These are phyloP conservation scores for Malthinus seriepunctatus DNA, from an alignment of 2,888 invertebrate genomes.

Conservation along the genomic window DNA sequence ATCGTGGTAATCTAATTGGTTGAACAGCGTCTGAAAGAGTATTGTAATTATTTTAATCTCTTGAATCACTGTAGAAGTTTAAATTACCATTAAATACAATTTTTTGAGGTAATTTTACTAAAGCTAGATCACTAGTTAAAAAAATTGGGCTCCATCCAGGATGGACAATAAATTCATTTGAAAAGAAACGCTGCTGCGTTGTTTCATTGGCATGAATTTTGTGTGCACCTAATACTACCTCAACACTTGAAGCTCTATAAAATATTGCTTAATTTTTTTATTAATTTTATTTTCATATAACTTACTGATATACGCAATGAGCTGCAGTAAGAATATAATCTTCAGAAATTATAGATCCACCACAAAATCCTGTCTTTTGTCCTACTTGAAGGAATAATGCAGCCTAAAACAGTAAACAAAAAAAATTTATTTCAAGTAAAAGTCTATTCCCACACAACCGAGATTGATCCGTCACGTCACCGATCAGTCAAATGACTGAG, in stretches of 20 bases:
- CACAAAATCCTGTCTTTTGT: constrained; percentile 3
- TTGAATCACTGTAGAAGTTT: background rate
- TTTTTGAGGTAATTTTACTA: constrained; percentile 50
- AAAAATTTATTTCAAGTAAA: background rate
- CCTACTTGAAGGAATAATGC: constrained; percentile 3
- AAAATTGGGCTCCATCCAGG: constrained; percentile 44
- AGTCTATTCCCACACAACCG: background rate
- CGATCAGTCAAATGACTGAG: no score
- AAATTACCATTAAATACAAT: constrained; percentile 50
- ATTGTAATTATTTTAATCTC: background rate
- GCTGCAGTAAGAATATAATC: constrained; percentile 5
- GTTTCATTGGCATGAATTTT: constrained; percentile 43
- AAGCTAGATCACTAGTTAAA: constrained; percentile 53
- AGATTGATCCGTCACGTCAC: no score
- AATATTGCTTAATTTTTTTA: background rate
- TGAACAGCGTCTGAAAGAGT: background rate
- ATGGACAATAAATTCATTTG: constrained; percentile 42
- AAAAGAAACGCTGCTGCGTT: constrained; percentile 43
- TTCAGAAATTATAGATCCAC: constrained; percentile 9
- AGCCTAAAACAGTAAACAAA: constrained; percentile 1
- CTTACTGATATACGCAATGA: constrained; percentile 4
- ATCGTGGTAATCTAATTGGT: constrained; percentile 7
- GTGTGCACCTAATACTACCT: constrained; percentile 42
- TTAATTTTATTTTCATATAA: background rate
- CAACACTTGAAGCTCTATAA: constrained; percentile 31